A percentile compares a stretch with the other conserved stretches of the same genome.
phyloP scores from a whole-genome alignment of 2,797 vertebrate species.

The Vultur gryphus region DNA sequence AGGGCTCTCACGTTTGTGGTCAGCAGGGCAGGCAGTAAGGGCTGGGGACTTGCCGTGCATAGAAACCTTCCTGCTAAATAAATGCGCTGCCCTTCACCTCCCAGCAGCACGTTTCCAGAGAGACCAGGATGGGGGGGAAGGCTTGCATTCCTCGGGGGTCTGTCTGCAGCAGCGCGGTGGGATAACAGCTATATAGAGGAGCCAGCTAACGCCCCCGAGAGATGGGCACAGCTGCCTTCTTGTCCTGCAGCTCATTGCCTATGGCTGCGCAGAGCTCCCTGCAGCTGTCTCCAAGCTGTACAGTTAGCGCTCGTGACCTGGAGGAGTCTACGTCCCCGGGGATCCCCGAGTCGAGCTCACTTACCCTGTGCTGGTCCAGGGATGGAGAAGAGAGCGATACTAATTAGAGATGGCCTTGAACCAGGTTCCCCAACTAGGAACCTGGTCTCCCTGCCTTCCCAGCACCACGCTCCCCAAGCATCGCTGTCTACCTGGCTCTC shows the following conservation, averaged over 20 bases:
- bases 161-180: not conserved
- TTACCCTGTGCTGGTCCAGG: not conserved
- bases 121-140: rapidly evolving
- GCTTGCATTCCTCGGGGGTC: not conserved
- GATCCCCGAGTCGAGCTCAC: not conserved
- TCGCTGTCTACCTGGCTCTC: not conserved
- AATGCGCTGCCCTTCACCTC: not conserved
- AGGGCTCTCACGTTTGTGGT: not conserved
- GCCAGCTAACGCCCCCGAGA: not conserved
- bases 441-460: not conserved
- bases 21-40: not conserved
- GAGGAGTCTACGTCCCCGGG: not conserved
- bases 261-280: not conserved
- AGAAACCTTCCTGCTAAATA: not conserved
- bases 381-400: not conserved
- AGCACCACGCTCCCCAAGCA: rapidly evolving
- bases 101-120: not conserved
- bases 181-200: not conserved
- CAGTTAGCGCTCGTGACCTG: not conserved
- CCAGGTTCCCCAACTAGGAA: not conserved
- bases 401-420: not conserved
- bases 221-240: constrained; percentile 3
- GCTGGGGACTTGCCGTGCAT: not conserved
- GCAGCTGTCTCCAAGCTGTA: not conserved
- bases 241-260: rapidly evolving